Evolutionary conservation across 2,797 vertebrate species (phyloP).

Genomic region (Bradypodion ventrale): DNA sequence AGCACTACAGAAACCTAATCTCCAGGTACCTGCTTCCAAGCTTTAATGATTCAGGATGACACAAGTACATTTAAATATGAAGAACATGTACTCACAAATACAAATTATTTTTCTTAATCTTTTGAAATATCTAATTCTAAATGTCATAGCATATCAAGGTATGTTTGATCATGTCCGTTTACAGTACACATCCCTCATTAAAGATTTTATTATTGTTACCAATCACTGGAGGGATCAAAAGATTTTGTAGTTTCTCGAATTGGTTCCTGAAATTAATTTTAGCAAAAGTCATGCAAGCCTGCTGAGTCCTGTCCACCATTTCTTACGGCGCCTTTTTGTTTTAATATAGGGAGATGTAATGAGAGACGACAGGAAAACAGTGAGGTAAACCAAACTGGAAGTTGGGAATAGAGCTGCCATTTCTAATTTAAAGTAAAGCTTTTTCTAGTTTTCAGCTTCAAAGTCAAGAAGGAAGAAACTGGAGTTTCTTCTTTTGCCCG

Average conservation of each 20-base stretch:
- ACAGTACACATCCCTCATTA: not conserved
- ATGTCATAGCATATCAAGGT: not conserved
- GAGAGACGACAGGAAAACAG: not conserved
- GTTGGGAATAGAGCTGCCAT: not conserved
- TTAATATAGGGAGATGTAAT: not conserved
- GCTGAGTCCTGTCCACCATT: not conserved
- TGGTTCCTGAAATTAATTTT: conserved; percentile 14
- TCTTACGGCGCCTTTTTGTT: not conserved
- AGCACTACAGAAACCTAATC: not conserved
- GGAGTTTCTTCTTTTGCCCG: not conserved
- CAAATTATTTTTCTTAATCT: not conserved
- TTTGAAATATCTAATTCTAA: conserved; percentile 10
- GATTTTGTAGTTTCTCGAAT: conserved; percentile 26
- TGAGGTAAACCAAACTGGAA: not conserved
- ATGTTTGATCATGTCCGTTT: conserved; percentile 10
- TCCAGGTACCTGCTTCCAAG: not conserved
- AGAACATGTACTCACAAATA: not conserved
- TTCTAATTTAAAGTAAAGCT: not conserved
- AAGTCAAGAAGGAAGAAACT: not conserved
- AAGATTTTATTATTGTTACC: conserved; percentile 10
- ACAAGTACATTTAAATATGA: conserved; percentile 5
- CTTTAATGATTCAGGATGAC: conserved; percentile 25
- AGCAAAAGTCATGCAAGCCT: not conserved
- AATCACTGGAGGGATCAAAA: conserved; percentile 2
- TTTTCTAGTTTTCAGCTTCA: not conserved